Base-by-base conservation (phyloP, 2,113 vertebrate genomes). In the Ia io region DNA sequence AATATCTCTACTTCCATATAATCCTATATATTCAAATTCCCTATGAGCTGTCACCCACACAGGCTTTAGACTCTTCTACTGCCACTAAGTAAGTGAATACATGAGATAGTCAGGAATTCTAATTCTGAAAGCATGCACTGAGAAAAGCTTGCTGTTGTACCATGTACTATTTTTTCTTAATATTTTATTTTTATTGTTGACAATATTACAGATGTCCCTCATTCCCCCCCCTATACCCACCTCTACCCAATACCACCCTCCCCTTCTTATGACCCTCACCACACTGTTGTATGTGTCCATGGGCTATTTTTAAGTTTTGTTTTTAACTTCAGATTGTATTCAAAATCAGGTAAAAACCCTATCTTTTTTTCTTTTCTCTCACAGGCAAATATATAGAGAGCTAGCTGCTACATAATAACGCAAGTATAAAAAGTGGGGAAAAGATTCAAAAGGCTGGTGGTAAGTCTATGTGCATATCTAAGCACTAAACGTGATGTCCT, bases 241-340 rank as follows among this genome's bases (percentile, higher is more conserved):
- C 25, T 61, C 59, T 61, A 61, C 23, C 59, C 4, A 61, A 61
- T 28, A 3, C 25, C 25, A 61, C 9, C 25, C 9, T 61, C 59
- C 59, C 59, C 25, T 61, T 28, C 8, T 61, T 61, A 9, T 61
- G 25, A 61, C 23, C 25, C 59, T 61, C 59, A 28, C 25, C 25
- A 28, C 59, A 61, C 59, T 61, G 25, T 61, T 25, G 10, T 61
- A 28, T 61, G 59, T 61, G 59, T 61, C 44, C 78, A 56, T 61
- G 11, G 59, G 25, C 59, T 44, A 70, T 91, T 88, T 49, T 76
- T 83, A 92, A 8, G 49, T 67, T 92, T 69, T 93, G 49, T 71
- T 94, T 96, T 88, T 78, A 85, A 94, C 85, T 93, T 95, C 67
- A 70, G 18, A 49, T 20, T 83, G 16, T 65, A 93, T 86, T 78